Base-by-base conservation (phyloP, 2,888 invertebrate genomes). In the Cryptops parisi region DNA sequence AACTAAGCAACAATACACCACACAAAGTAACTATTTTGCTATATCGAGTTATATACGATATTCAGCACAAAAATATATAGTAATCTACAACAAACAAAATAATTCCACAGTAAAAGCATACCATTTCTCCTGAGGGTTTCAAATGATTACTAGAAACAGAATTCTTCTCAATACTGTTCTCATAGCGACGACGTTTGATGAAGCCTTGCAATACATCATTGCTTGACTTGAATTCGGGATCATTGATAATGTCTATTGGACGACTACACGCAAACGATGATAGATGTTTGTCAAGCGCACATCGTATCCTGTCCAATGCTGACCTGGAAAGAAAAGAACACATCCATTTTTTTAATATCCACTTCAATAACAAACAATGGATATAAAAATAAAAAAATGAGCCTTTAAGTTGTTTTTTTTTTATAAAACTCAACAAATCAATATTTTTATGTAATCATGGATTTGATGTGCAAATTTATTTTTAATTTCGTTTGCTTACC, bases 151-250 rank as follows among this genome's bases (percentile, higher is more conserved):
- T 27, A 44, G 52, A 45, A 26, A 26, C 27, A 44, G n/a, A 39
- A 23, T 43, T 52, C 27, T 43, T 52, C 4, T 43, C 52, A 2
- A n/a, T 22, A 6, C 21, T 52, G n/a, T 43, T 45, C 2, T 52
- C 52, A 17, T 22, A 52, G 23, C 52, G 43, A 5, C 52, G 44
- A 15, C 44, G 23, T 52, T 52, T 52, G 19, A 45, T 27, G 22
- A 52, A 52, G 21, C 52, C 27, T 38, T 44, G 52, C 24, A 52
- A 44, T 12, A 52, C 44, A 4, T 43, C 43, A 21, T 52, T 52
- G 23, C 52, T 52, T 15, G 44, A 21, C 22, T 52, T 43, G n/a
- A 52, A 52, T 19, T 52, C 45, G 44, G 21, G 15, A 15, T 52
- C 52, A 24, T 24, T 52, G 9, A 52, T 23, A 2, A 52, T 43